Evolutionary conservation across 2,113 vertebrate genomes (phyloP), one percentile per base, ranked within the genome.

Genomic region (Acanthochromis polyacanthus): DNA sequence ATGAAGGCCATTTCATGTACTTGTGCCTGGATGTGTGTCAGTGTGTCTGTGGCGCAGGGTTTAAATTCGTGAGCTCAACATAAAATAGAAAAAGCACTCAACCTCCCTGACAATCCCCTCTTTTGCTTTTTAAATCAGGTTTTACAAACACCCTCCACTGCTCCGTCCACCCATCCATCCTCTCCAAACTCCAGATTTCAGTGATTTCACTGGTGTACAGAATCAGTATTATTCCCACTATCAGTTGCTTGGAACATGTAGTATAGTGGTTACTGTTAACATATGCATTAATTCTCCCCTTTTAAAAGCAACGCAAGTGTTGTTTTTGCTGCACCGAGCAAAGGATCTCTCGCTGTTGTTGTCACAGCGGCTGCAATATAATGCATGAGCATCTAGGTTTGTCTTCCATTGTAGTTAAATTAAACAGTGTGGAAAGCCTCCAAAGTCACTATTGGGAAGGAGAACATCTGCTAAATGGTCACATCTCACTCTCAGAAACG

Each of bases 401-500:
- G 87, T 90, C 86, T 91, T 89, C 81, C 81, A 85, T 69, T 84
- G 89, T 89, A 84, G 88, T 91, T 84, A 80, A 86, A 90, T 86
- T 87, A 71, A 91, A 82, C 86, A 76, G 83, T 66, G 79, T 90
- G 85, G 87, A 87, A 91, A 89, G 79, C 60, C 88, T 78, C 89
- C 82, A 87, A 87, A 87, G 86, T 84, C 83, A 85, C 83, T 85
- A 84, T 86, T 87, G 76, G 80, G 75, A 68, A 74, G 66, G 28
- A 82, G 91, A 93, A 89, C 92, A 92, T 91, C 91, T 93, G 91
- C 85, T 91, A 89, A 92, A 92, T 92, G 80, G 86, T 84, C 83
- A 83, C 89, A 88, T 86, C 84, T 85, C 56, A 20, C 85, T 91
- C 77, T 78, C 76, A 53, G 71, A 83, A 71, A 74, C 76, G 25